Evolutionary conservation across 2,113 vertebrate species (phyloP), one percentile per base, ranked within the genome.

Genomic region (Casuarius casuarius): DNA sequence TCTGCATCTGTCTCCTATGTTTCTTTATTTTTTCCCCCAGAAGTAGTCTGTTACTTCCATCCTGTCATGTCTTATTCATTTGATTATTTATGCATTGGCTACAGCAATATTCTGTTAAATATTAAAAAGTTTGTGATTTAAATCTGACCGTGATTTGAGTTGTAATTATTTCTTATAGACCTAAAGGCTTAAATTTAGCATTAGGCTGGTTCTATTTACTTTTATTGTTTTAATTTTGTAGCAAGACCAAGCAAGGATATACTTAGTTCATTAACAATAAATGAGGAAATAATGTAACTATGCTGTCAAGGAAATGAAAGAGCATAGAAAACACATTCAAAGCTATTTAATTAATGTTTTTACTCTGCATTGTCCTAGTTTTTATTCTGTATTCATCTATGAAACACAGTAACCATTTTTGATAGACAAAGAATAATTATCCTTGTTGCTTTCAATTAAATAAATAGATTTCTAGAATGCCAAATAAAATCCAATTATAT

Each of bases 251-350:
- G 46, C 44, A 94, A 94, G 65, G 26, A 65, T 92, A 74, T 86
- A 21, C 46, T 95, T 81, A 66, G 28, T 65, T 96, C 84, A 95
- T 96, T 96, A 97, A 92, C 42, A 94, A 56, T 93, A 90, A 73
- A 96, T 94, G 94, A 95, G 72, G 93, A 90, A 90, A 76, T 80
- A 96, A 84, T 52, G 72, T 44, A 95, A 65, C 35, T 82, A 42
- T 89, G 74, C 91, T 93, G 91, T 86, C 91, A 96, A 92, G 71
- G 78, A 93, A 95, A 95, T 96, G 72, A 96, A 97, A 92, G 77
- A 94, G 87, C 61, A 91, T 87, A 73, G 75, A 68, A 94, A 90
- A 96, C 82, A 40, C 0, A 1, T 91, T 93, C 93, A 90, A 63
- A 90, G 87, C 67, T 90, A 91, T 66, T 92, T 96, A 94, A 94